phyloP scores from a whole-genome alignment of 92 coral and sea anemone species.

The Galaxea fascicularis region DNA sequence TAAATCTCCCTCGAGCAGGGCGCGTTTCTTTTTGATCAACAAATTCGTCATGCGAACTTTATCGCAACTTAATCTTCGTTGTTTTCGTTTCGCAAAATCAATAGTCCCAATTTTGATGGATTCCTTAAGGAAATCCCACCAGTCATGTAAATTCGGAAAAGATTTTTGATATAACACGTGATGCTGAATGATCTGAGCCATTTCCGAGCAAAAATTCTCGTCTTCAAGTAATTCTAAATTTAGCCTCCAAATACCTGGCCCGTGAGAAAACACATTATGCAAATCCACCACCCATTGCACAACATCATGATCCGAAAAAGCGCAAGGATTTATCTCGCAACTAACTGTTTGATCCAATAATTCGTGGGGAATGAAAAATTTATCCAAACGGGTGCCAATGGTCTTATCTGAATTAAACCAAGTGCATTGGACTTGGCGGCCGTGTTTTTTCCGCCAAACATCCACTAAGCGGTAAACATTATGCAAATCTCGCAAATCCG shows the following conservation, averaged over 20 bases:
- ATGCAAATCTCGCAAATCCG: too few relatives aligned
- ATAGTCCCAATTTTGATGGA: background rate
- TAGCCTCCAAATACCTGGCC: conserved; percentile 10
- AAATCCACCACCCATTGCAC: background rate
- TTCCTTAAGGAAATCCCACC: conserved; percentile 17
- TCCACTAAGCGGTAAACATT: too few relatives aligned
- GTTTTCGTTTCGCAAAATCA: background rate
- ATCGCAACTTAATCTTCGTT: background rate
- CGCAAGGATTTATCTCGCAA: background rate
- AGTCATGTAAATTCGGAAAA: background rate
- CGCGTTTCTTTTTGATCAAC: background rate
- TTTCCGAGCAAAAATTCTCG: background rate
- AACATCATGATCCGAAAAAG: background rate
- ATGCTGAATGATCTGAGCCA: background rate
- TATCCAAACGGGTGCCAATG: too few relatives aligned
- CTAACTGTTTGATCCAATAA: background rate
- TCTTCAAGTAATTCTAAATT: background rate
- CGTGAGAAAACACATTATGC: background rate
- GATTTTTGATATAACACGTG: background rate
- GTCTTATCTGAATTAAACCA: too few relatives aligned
- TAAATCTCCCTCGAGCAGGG: background rate
- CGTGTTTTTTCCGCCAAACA: too few relatives aligned
- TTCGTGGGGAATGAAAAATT: background rate
- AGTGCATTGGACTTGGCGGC: too few relatives aligned
- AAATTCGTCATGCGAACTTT: background rate